phyloP scores from a whole-genome alignment of 2,113 vertebrate species.

The Sylvia atricapilla region DNA sequence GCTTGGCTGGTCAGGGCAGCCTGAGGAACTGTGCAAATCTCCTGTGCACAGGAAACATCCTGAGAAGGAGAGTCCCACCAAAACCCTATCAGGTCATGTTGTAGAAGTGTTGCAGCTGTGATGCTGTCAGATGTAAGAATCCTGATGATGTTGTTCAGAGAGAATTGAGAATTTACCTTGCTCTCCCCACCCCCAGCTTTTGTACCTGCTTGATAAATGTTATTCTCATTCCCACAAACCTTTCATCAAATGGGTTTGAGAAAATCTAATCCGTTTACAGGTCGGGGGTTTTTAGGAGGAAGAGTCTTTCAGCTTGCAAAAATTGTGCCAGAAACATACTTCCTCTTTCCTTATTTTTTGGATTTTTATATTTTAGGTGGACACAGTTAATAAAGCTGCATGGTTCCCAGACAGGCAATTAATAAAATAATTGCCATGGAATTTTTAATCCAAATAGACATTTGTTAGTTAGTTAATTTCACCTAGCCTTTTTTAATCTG shows the following conservation, averaged over 20 bases:
- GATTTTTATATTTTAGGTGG: not conserved
- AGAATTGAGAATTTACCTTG: not conserved
- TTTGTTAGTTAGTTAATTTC: not conserved
- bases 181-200: fast-evolving
- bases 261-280: not conserved
- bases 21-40: not conserved
- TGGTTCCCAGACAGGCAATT: not conserved
- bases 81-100: fast-evolving
- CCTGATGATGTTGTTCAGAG: not conserved
- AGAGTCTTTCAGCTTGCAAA: not conserved
- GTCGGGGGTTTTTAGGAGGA: not conserved
- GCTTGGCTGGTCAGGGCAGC: not conserved
- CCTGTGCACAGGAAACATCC: not conserved
- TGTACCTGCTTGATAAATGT: not conserved
- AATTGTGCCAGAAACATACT: not conserved
- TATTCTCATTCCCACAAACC: not conserved
- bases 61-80: not conserved
- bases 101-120: not conserved
- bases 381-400: not conserved
- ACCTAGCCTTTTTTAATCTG: not conserved
- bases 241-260: not conserved
- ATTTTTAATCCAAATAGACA: not conserved
- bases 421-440: not conserved
- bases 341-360: not conserved
- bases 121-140: not conserved